A percentile compares a stretch with the other conserved stretches of the same genome.
Evolutionary conservation across 2,113 vertebrate genomes (phyloP).

Genomic region (Sitta europaea): DNA sequence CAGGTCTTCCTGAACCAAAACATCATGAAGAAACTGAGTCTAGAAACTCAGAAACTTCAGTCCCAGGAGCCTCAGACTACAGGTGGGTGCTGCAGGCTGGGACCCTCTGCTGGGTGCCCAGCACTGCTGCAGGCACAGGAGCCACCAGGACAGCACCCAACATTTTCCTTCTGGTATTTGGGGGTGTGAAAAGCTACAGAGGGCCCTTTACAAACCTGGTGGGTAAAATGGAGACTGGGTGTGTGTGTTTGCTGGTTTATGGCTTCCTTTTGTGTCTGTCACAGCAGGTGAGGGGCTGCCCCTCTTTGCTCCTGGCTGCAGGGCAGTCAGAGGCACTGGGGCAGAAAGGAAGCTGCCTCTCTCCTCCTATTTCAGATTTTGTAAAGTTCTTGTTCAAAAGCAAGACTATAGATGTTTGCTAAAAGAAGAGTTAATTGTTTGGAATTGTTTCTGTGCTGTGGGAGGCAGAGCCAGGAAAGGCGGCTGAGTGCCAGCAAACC

Average conservation of each 20-base stretch:
- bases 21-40: too few species aligned
- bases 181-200: not conserved
- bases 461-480: not conserved
- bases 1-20: too few species aligned
- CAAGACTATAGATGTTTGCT: not conserved
- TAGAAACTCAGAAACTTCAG: too few species aligned
- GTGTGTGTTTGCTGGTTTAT: not conserved
- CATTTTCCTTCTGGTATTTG: not conserved
- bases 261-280: not conserved
- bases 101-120: accelerated
- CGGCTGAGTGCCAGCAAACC: not conserved
- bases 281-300: not conserved
- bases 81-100: not conserved
- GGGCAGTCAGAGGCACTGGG: not conserved
- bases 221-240: not conserved
- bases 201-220: not conserved
- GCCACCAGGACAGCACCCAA: too few species aligned
- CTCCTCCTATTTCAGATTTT: not conserved
- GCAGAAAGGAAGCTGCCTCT: not conserved
- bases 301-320: accelerated
- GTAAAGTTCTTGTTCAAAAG: not conserved
- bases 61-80: too few species aligned
- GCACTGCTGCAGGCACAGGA: not conserved
- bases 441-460: not conserved
- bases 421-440: not conserved